Base-by-base conservation (phyloP, 2,797 vertebrate genomes). In the Lycodopsis pacificus region DNA sequence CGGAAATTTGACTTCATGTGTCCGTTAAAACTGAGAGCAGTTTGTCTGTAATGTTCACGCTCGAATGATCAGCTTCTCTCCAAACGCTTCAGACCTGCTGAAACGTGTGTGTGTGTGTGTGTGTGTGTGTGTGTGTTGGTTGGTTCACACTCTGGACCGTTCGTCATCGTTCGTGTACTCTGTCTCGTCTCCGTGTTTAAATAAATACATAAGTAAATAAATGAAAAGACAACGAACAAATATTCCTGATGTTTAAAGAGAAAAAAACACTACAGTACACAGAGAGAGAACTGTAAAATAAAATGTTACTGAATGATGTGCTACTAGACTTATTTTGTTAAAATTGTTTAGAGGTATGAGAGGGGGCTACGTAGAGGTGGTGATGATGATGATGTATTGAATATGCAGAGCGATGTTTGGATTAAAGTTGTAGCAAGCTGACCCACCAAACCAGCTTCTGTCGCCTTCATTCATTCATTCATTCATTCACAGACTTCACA, bases 381-480 rank as follows among this genome's bases (percentile, higher is more conserved):
- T 83, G 86, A 89, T 70, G 78, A n/a, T 59, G 79, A 83, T 40
- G 81, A 80, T 86, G 84, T 91, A 81, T 64, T 89, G 77, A 88
- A 87, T 80, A 91, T 90, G 82, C 89, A 89, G 89, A 91, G 90
- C 22, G 53, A 89, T 82, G 87, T 93, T 93, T 92, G 92, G 90
- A 94, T 91, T 94, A 94, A 94, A 93, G 91, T 93, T 94, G 92
- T 93, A 94, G 93, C 93, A 91, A 94, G 91, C 91, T 94, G 92
- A 94, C 90, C 88, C 93, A 94, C 92, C 93, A 92, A 19, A 80
- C 65, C 75, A 0, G 78, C 25, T 32, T 90, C 82, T 32, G 4
- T 57, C 1, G 10, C 75, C n/a, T 85, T 88, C 65, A 49, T 73
- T 86, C 73, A 25, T 6, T 25, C 27, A 15, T 85, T 88, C 65